These are phyloP conservation scores for Drosophila dives DNA, from an alignment of 2,888 invertebrate genomes.

Conservation along the genomic window DNA sequence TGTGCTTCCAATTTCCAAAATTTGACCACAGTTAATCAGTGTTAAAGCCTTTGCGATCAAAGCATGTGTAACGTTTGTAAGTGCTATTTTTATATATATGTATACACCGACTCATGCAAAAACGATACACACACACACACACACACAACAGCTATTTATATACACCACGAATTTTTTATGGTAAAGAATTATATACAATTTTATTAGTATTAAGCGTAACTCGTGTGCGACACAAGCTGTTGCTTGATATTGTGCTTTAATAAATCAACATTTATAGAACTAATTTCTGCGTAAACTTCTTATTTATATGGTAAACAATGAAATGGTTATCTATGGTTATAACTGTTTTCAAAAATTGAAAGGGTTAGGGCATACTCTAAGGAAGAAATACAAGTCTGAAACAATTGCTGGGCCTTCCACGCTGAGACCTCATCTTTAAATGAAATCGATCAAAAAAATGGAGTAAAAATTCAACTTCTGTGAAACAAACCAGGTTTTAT, in stretches of 20 bases:
- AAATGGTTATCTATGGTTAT: background rate
- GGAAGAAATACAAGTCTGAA: background rate
- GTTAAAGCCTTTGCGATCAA: constrained; percentile 29
- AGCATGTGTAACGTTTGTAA: constrained; percentile 37
- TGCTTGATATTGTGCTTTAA: constrained; percentile 72
- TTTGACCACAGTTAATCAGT: constrained; percentile 42
- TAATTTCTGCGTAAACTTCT: background rate
- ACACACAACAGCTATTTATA: constrained; percentile 58
- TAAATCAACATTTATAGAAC: constrained; percentile 45
- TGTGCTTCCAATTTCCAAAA: constrained; percentile 64
- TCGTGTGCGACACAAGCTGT: constrained; percentile 66
- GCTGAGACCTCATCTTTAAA: background rate
- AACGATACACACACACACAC: constrained; percentile 5
- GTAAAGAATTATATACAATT: constrained; percentile 59
- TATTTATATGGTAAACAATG: background rate
- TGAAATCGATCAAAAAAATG: background rate
- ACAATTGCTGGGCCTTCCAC: background rate
- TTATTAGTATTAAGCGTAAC: constrained; percentile 49
- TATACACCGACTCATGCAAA: constrained; percentile 9
- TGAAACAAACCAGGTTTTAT: background rate
- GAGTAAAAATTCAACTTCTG: background rate
- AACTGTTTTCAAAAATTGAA: background rate
- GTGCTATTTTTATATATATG: constrained; percentile 57
- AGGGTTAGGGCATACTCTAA: background rate
- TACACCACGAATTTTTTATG: constrained; percentile 70